Evolutionary conservation across 2,797 vertebrate genomes (phyloP).

Genomic region (Limnodromus scolopaceus): DNA sequence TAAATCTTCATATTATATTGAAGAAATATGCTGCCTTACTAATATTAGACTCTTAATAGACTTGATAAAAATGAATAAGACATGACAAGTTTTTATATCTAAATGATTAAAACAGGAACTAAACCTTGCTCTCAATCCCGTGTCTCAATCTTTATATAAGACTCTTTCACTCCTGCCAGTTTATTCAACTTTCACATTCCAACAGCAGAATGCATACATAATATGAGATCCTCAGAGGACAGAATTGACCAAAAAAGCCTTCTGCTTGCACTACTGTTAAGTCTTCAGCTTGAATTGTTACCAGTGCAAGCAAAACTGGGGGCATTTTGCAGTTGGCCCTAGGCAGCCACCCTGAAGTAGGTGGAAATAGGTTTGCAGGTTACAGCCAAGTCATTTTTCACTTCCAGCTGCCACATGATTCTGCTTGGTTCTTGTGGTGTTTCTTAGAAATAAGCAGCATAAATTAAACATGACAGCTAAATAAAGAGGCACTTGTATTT

Average conservation of each 20-base stretch:
- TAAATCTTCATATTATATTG: not conserved
- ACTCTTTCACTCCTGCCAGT: not conserved
- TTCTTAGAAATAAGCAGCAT: not conserved
- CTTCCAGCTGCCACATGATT: not conserved
- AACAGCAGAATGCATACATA: not conserved
- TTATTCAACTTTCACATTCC: not conserved
- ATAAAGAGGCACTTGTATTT: not conserved
- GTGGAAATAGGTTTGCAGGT: not conserved
- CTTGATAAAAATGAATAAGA: not conserved
- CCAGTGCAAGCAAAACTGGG: not conserved
- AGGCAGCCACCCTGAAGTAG: not conserved
- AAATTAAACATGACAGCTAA: not conserved
- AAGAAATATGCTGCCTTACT: not conserved
- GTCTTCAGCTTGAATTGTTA: not conserved
- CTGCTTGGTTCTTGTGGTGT: not conserved
- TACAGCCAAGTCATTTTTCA: not conserved
- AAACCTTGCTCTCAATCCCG: not conserved
- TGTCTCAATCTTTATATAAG: not conserved
- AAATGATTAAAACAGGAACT: not conserved
- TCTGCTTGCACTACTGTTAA: not conserved
- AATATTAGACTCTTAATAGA: not conserved
- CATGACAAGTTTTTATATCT: not conserved
- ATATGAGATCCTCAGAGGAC: not conserved
- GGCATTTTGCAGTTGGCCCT: not conserved
- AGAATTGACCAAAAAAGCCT: not conserved